Evolutionary conservation across 2,797 vertebrate species (phyloP).

Genomic region (Serranus cabrilla): DNA sequence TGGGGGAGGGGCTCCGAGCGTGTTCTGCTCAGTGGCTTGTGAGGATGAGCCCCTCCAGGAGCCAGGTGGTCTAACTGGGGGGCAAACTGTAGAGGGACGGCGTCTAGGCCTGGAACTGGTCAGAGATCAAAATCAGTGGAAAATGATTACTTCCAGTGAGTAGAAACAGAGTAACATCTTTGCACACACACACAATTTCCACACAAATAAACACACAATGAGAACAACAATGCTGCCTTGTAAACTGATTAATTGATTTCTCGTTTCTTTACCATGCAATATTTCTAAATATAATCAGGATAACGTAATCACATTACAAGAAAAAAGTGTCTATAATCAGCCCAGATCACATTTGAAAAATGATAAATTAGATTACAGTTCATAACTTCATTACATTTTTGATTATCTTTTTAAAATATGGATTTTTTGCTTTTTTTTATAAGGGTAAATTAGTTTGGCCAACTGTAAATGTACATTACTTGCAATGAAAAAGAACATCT

Average conservation of each 20-base stretch:
- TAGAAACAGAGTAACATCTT: background rate
- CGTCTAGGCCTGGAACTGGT: conserved; percentile 90
- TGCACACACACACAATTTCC: background rate
- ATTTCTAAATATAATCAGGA: too few relatives aligned
- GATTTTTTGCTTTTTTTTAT: too few relatives aligned
- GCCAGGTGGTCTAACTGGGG: conserved; percentile 84
- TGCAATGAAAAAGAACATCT: too few relatives aligned
- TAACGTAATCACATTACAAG: too few relatives aligned
- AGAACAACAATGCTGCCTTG: background rate
- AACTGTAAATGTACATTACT: too few relatives aligned
- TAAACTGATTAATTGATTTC: background rate
- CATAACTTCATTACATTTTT: too few relatives aligned
- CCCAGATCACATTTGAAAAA: too few relatives aligned
- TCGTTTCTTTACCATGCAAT: background rate
- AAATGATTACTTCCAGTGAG: background rate
- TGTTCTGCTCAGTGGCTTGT: conserved; percentile 93
- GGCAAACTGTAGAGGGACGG: conserved; percentile 88
- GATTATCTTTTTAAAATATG: too few relatives aligned
- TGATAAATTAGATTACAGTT: too few relatives aligned
- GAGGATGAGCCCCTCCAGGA: conserved; percentile 88
- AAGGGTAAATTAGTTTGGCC: too few relatives aligned
- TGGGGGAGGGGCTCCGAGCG: conserved; percentile 95
- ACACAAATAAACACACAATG: background rate
- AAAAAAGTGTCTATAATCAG: too few relatives aligned
- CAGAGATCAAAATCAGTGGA: background rate